Evolutionary conservation across 2,888 invertebrate species (phyloP).

Genomic region (Lepidocyrtoides sp.): DNA sequence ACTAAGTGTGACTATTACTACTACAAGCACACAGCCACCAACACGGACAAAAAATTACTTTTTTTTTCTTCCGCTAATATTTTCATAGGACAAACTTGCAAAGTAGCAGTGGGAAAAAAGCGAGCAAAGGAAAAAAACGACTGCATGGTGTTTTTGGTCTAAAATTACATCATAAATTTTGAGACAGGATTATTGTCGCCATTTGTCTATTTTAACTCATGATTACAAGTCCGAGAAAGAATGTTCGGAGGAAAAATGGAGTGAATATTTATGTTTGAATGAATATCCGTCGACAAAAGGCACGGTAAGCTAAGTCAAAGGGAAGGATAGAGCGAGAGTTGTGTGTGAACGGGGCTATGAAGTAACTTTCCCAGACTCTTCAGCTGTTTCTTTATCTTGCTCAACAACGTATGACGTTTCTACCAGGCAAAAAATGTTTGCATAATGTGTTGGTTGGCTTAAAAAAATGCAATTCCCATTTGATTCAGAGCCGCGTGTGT

Average conservation of each 20-base stretch:
- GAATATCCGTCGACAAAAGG: slow-evolving; percentile 31
- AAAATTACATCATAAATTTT: slow-evolving; percentile 82
- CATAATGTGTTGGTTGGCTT: slow-evolving; percentile 17
- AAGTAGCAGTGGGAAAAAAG: neutral
- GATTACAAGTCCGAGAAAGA: slow-evolving; percentile 69
- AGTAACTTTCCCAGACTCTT: neutral
- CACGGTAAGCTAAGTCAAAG: neutral
- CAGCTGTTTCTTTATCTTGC: slow-evolving; percentile 13
- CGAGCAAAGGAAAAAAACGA: slow-evolving; percentile 33
- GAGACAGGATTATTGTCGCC: slow-evolving; percentile 80
- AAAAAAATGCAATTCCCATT: neutral
- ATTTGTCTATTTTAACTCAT: slow-evolving; percentile 78
- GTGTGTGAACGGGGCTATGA: neutral
- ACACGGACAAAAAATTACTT: slow-evolving; percentile 32
- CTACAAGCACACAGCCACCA: slow-evolving; percentile 10
- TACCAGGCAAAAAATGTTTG: neutral
- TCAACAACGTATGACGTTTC: neutral
- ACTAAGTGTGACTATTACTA: slow-evolving; percentile 34
- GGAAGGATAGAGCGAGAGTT: slow-evolving; percentile 15
- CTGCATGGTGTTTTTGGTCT: slow-evolving; percentile 62
- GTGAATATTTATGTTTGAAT: slow-evolving; percentile 29
- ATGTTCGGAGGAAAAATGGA: slow-evolving; percentile 53
- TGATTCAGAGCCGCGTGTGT: neutral
- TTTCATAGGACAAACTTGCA: neutral
- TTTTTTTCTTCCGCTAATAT: slow-evolving; percentile 2